phyloP scores from a whole-genome alignment of 2,888 invertebrate genomes.

The Eudemis profundana region DNA sequence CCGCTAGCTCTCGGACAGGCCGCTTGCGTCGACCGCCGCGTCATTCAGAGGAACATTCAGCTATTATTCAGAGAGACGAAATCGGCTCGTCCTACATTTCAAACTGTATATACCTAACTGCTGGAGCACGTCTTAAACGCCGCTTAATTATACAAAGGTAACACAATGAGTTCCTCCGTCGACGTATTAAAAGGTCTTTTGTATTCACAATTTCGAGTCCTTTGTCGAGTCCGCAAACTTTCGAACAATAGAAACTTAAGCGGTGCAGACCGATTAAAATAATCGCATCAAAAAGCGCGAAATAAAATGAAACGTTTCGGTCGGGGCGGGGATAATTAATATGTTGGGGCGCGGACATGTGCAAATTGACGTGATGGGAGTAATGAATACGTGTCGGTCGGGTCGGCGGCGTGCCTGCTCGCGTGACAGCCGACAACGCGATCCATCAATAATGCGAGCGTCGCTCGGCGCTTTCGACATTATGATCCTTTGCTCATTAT shows the following conservation, averaged over 20 bases:
- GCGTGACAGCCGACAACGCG: not conserved
- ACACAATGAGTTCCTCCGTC: too few relatives aligned
- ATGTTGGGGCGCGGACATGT: slow-evolving; percentile 8
- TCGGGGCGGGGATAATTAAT: slow-evolving; percentile 11
- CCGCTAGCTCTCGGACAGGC: not conserved
- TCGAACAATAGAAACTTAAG: slow-evolving; percentile 5
- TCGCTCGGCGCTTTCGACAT: too few relatives aligned
- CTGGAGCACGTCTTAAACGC: too few relatives aligned
- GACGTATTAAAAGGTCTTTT: not conserved
- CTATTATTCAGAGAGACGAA: not conserved
- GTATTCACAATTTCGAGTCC: slow-evolving; percentile 1
- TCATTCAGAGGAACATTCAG: not conserved
- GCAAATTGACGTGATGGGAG: slow-evolving; percentile 23
- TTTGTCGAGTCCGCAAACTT: not conserved
- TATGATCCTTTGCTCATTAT: too few relatives aligned
- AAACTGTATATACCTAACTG: not conserved
- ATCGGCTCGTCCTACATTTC: not conserved
- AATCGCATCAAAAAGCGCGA: slow-evolving; percentile 11
- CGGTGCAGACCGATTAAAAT: slow-evolving; percentile 21
- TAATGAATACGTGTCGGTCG: slow-evolving; percentile 22
- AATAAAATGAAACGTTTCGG: not conserved
- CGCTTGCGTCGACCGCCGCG: not conserved
- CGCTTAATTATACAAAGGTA: too few relatives aligned
- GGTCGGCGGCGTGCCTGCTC: slow-evolving; percentile 14
- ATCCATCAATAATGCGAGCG: not conserved